A percentile compares a stretch with the other conserved stretches of the same genome.
These are phyloP conservation scores for Pica pica DNA, from an alignment of 2,113 vertebrate species.

Conservation along the genomic window DNA sequence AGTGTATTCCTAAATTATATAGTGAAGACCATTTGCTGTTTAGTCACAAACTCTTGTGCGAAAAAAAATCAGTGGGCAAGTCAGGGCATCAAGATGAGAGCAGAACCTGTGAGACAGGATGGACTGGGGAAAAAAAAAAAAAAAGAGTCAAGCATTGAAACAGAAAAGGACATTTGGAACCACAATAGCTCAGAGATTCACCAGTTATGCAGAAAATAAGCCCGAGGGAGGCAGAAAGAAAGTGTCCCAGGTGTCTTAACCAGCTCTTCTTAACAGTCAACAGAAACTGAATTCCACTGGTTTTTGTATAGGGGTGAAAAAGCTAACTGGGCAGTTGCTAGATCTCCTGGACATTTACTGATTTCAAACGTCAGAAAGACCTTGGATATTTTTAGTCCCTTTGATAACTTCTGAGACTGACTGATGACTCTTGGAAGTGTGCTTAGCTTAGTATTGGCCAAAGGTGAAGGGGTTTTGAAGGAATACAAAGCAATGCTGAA, in stretches of 20 bases:
- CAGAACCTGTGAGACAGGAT: neutral
- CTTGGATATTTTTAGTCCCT: neutral
- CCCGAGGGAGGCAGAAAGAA: rapidly evolving
- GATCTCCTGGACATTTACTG: neutral
- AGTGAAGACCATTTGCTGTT: neutral
- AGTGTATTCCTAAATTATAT: neutral
- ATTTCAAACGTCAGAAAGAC: neutral
- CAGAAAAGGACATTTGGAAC: neutral
- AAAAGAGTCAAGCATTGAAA: neutral
- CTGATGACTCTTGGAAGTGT: neutral
- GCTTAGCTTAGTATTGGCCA: neutral
- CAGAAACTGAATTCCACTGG: rapidly evolving
- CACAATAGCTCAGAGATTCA: neutral
- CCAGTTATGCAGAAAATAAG: neutral
- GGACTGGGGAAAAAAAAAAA: neutral
- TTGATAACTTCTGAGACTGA: neutral
- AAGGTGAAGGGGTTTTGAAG: neutral
- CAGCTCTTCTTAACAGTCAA: neutral
- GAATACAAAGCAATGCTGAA: neutral
- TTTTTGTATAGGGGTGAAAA: neutral
- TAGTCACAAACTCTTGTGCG: neutral
- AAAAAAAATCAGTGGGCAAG: neutral
- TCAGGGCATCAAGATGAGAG: neutral
- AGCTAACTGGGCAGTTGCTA: neutral
- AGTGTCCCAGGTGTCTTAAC: neutral